Base-by-base conservation (phyloP, 2,888 invertebrate species). In the Rhagonycha fulva region DNA sequence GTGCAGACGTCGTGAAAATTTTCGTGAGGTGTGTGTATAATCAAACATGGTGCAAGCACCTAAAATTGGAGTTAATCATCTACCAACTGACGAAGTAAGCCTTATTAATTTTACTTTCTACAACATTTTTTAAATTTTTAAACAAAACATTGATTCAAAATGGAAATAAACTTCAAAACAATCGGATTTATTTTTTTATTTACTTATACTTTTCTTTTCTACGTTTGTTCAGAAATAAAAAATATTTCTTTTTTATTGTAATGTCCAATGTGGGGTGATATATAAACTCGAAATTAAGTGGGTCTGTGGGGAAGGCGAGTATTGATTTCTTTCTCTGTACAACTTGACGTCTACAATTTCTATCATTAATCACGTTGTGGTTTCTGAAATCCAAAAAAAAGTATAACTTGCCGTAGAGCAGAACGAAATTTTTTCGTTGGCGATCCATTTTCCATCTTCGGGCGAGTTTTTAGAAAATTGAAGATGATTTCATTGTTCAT, bases 41-140 rank as follows among this genome's bases (percentile, higher is more conserved):
- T 24, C 47, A 69, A 71, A 75, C 26, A 75, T 78, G 75, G 77
- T 75, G 14, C 77, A 75, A 73, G 77, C 73, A 66, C 75, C 75
- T 3, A 19, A 61, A 28, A 47, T 67, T 9, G 67, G 62, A 28
- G 68, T 66, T 19, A 24, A 26, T 23, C 68, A 75, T 12, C 73
- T 47, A 32, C 68, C 68, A 11, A 75, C 30, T 28, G 24, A 28
- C 14, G 77, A 75, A 73, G 77, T 78, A 78, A 78, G 77, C 72
- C 12, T 26, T 24, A 19, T 71, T 32, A 47, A n/a, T 12, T 32
- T 12, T 32, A 4, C 12, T 32, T 32, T 32, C 12, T 2, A 12
- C 12, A 32, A 19, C 19, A 19, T 19, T 19, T 32, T 32, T 12
- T 32, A 0, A n/a, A 32, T 5, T 4, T n/a, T 47, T n/a, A n/a